Base-by-base conservation (phyloP, 2,888 invertebrate genomes). In the Hypena proboscidalis region DNA sequence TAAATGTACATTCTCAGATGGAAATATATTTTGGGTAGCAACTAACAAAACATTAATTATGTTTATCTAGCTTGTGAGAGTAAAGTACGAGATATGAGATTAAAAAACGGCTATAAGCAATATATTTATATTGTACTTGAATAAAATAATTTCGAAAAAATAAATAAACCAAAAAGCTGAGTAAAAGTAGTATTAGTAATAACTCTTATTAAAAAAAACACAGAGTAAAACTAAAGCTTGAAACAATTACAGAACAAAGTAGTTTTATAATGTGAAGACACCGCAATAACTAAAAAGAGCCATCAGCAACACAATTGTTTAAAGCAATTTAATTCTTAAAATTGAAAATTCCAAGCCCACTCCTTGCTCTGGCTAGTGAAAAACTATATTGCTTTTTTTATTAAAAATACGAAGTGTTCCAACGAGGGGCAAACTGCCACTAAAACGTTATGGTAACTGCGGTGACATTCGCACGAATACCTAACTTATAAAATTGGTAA, bases 391-490 rank as follows among this genome's bases (percentile, higher is more conserved):
- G 78, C 77, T 70, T 79, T 84, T 84, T 84, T 87, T 82, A 83
- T 82, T 83, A 84, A 89, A 87, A 88, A 84, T 81, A 83, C 83
- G 80, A 74, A 85, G 80, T 83, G 80, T 77, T 77, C 79, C 78
- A 78, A 86, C 84, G 82, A 87, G 85, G 85, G 82, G 85, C 65
- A 68, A 88, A 90, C 78, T 77, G 71, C 76, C 84, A 85, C 82
- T 89, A 84, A 89, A 90, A 87, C 64, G 84, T 89, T 86, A 90
- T 83, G 85, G 86, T 85, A 84, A 87, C 82, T 81, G 86, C 82
- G 83, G 86, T 81, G 85, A 86, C 86, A 85, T 81, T 85, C 77
- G 76, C 77, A 80, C 75, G 77, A 82, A 84, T 82, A 81, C 79
- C 83, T 81, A 83, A 85, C 88, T 86, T 86, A 87, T 81, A 85